phyloP scores from a whole-genome alignment of 2,797 vertebrate species.

The Odontamblyopus lacepedii region DNA sequence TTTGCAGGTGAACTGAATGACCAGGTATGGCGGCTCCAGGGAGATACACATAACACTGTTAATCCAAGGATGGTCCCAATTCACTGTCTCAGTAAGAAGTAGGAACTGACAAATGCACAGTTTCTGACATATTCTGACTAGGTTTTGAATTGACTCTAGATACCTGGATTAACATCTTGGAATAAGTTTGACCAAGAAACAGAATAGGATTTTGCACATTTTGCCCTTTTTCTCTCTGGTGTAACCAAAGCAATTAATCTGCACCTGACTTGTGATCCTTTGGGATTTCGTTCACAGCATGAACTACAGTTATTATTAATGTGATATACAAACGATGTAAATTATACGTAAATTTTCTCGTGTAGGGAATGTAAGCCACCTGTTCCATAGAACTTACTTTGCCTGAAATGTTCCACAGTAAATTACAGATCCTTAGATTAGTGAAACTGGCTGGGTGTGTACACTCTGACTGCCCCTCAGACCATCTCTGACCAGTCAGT shows the following conservation, averaged over 20 bases:
- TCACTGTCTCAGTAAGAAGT: constrained; percentile 34
- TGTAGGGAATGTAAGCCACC: too few species aligned
- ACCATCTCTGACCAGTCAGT: too few species aligned
- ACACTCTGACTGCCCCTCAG: too few species aligned
- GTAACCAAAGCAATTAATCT: too few species aligned
- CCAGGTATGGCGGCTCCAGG: constrained; percentile 25
- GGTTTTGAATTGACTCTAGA: not conserved
- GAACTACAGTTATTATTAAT: not conserved
- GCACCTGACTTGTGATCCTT: not conserved
- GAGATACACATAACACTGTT: constrained; percentile 31
- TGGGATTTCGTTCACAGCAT: not conserved
- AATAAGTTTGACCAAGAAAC: not conserved
- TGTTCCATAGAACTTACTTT: too few species aligned
- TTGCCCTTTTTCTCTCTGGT: too few species aligned
- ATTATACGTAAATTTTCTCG: too few species aligned
- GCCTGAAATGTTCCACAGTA: too few species aligned
- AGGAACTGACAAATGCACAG: constrained; percentile 11
- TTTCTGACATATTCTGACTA: not conserved
- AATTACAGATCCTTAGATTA: too few species aligned
- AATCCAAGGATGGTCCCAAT: constrained; percentile 22
- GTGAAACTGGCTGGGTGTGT: too few species aligned
- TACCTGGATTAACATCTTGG: too few species aligned
- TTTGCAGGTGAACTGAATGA: constrained; percentile 39
- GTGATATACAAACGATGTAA: too few species aligned
- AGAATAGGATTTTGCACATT: not conserved